These are phyloP conservation scores for Eutolmus rufibarbis DNA, from an alignment of 2,888 invertebrate genomes.

Conservation along the genomic window DNA sequence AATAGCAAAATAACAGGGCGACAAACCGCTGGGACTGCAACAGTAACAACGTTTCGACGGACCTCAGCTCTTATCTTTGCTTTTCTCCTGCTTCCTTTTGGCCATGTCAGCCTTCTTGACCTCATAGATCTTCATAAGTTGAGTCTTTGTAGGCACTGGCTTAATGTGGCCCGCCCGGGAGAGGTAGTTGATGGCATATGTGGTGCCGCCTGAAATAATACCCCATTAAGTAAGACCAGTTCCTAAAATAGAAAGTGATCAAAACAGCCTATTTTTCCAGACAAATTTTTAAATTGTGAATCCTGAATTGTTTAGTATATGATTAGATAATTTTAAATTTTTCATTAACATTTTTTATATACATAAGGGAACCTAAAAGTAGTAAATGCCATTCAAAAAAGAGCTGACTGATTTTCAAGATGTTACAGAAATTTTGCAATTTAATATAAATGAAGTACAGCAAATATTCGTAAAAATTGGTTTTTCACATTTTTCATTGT, in stretches of 20 bases:
- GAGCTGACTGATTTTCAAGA: background rate
- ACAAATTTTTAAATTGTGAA: background rate
- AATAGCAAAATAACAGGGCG: background rate
- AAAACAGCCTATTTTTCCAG: background rate
- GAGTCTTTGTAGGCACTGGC: slow-evolving; percentile 77
- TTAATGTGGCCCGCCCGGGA: slow-evolving; percentile 82
- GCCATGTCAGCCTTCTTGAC: slow-evolving; percentile 59
- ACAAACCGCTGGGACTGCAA: background rate
- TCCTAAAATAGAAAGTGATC: background rate
- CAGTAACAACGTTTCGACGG: background rate
- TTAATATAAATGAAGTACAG: background rate
- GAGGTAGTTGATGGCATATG: slow-evolving; percentile 81
- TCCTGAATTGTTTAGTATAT: background rate
- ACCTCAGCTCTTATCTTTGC: background rate
- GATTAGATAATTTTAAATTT: background rate
- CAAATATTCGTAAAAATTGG: background rate
- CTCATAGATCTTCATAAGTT: slow-evolving; percentile 69
- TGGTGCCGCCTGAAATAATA: slow-evolving; percentile 76
- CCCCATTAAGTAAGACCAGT: background rate
- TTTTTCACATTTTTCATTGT: too few species aligned
- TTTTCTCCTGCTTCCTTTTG: background rate
- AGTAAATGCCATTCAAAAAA: background rate
- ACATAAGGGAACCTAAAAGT: background rate
- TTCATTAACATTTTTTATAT: background rate
- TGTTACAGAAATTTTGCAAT: background rate